Base-by-base conservation (phyloP, 1,140 invertebrate genomes). In the Drosophila triauraria region DNA sequence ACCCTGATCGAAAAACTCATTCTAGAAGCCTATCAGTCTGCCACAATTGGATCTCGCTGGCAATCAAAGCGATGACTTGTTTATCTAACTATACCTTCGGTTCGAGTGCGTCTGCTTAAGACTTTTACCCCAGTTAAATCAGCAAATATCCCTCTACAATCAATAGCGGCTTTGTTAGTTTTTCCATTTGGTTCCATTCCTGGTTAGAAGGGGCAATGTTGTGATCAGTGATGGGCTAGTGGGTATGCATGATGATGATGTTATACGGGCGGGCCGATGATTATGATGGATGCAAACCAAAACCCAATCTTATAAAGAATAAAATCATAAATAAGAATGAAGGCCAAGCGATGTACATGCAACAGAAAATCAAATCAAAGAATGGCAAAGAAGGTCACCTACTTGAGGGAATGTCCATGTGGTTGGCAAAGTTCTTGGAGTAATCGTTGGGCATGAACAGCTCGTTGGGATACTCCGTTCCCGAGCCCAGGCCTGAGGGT, bases 371-470 rank as follows among this genome's bases (percentile, higher is more conserved):
- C 71, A 42, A 42, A 70, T 72, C 32, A 25, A 72, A 70, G 20
- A 12, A 56, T 59, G 51, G 12, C 42, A n/a, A 40, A 2, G 17
- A 9, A 20, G 48, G 57, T 12, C 53, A 91, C 91, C 74, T 92
- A 93, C 92, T 92, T 92, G 85, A 67, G 44, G 92, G 92, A 70
- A 93, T 93, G 57, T 93, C 92, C 91, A 93, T 93, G 65, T 93
- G 92, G 32, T 93, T 93, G 58, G 77, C 92, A 78, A 91, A 91
- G 67, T 86, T 84, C 69, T 93, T 93, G 48, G 84, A 81, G 74
- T 92, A 93, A 35, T 93, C 92, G 65, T 82, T 92, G 61, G 85
- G 79, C 80, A 92, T 87, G 43, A 92, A 92, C n/a, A 93, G 70
- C 20, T 93, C 92, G 60, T 92, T 93, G 25, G 92, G 91, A 67